Evolutionary conservation across 2,888 invertebrate species (phyloP), one percentile per base, ranked within the genome.

Genomic region (Megamerina dolium): DNA sequence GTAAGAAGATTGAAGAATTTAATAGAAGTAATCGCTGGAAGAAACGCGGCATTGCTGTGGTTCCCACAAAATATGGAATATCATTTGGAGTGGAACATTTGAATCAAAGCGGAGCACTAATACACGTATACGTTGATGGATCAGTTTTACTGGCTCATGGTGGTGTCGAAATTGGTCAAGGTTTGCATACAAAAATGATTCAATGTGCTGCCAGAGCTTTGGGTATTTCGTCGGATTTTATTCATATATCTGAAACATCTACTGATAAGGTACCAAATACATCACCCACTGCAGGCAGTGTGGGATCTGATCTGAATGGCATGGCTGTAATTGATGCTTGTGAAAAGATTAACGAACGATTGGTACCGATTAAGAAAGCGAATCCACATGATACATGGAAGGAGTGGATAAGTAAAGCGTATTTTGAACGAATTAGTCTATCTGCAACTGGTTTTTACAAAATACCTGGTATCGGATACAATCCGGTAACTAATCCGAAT

Each of bases 101-200:
- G 20, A 90, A 91, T 66, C 92, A 93, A 75, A 84, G 82, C 3
- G 93, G 91, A 6, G 92, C 94, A 1, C 73, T 96, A 41, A 78
- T 96, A 2, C 80, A 89, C 31, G 77, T 93, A n/a, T 93, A 95
- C 63, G 75, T 75, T 0, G 89, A 90, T 68, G 94, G 93, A 2
- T 90, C 93, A 0, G 89, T 96, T 3, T 74, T 95, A 10, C 58
- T 96, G 14, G 81, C 85, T 1, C 93, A 92, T 64, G 92, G 91
- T 23, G 95, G 94, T n/a, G 85, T 87, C 8, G 96, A 96, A 76
- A 95, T 96, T 86, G 96, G 96, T 0, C 96, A 96, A 74, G 96
- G 96, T 2, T 74, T 97, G 4, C 88, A 94, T 64, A 96, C 91
- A 0, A 96, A 96, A 76, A 91, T 94, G 86, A 83, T 91, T 41